These are phyloP conservation scores for Nasua narica DNA, from an alignment of 2,797 vertebrate genomes.

Conservation along the genomic window DNA sequence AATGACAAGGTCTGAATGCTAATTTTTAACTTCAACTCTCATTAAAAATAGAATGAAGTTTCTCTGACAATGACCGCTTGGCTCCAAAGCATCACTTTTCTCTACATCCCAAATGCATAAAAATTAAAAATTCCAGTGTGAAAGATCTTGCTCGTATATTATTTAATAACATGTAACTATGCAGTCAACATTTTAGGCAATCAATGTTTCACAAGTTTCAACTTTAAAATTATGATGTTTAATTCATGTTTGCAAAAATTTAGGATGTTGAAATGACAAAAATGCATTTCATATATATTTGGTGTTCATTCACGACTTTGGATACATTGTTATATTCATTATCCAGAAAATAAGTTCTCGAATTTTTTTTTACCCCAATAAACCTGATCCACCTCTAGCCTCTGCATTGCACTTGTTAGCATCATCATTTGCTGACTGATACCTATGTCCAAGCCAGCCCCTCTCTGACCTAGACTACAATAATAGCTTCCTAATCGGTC, in stretches of 20 bases:
- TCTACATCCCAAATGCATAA: slow-evolving; percentile 45
- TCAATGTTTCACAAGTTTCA: not conserved
- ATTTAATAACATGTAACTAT: slow-evolving; percentile 12
- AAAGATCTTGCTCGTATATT: slow-evolving; percentile 28
- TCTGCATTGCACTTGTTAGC: not conserved
- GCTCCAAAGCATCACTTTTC: slow-evolving; percentile 76
- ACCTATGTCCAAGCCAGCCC: not conserved
- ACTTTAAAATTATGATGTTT: not conserved
- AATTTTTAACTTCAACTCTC: slow-evolving; percentile 85
- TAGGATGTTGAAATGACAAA: not conserved
- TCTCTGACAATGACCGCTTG: slow-evolving; percentile 72
- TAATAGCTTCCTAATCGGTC: not conserved
- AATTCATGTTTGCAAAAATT: not conserved
- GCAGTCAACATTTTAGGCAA: not conserved
- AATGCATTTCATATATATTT: not conserved
- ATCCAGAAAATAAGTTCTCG: not conserved
- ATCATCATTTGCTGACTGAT: rapidly evolving
- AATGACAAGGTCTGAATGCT: slow-evolving; percentile 84
- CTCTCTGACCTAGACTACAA: not conserved
- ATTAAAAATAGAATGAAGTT: slow-evolving; percentile 82
- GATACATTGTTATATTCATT: not conserved
- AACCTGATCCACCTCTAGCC: not conserved
- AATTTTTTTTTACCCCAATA: not conserved
- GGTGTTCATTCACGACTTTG: not conserved
- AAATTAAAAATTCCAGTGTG: slow-evolving; percentile 56